Evolutionary conservation across 2,888 invertebrate species (phyloP).

Genomic region (Invenusta paracnida): DNA sequence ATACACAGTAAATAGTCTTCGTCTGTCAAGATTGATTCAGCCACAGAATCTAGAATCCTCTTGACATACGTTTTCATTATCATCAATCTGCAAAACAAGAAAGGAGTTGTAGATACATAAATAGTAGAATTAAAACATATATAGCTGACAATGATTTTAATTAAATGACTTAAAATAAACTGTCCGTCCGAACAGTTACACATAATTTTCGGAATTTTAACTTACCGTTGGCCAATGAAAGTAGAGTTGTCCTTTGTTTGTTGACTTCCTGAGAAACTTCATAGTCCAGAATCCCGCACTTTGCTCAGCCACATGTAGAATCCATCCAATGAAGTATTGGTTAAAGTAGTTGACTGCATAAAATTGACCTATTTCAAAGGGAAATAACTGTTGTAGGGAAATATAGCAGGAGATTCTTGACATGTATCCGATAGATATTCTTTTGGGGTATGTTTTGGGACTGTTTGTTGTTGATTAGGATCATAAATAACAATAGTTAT

Average conservation of each 20-base stretch:
- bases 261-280: neutral
- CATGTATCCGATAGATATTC: neutral
- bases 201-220: neutral
- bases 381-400: neutral
- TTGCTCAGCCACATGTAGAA: neutral
- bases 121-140: neutral
- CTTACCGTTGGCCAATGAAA: neutral
- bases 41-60: neutral
- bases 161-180: neutral
- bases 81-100: neutral
- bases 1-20: neutral
- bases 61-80: neutral
- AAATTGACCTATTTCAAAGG: neutral
- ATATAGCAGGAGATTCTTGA: neutral
- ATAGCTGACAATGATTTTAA: neutral
- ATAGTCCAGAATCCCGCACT: neutral
- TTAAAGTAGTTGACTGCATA: neutral
- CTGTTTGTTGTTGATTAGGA: neutral
- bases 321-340: neutral
- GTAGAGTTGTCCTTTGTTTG: neutral
- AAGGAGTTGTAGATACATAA: neutral
- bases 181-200: neutral
- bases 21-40: neutral
- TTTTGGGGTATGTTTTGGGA: neutral
- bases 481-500: neutral